phyloP scores from a whole-genome alignment of 2,888 invertebrate genomes.

The Netelia melanura region DNA sequence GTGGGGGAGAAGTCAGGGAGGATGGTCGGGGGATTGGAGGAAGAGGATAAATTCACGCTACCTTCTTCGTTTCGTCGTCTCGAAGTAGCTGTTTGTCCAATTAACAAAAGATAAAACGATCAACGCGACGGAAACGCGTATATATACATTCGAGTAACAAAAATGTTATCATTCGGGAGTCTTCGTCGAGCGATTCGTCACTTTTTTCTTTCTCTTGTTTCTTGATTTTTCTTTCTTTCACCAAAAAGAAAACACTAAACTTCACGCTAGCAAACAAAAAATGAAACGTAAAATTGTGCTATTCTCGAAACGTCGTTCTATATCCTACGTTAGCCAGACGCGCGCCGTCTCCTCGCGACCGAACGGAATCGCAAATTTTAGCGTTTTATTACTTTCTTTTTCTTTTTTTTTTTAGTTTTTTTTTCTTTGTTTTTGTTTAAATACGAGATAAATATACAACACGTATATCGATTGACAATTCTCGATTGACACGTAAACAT shows the following conservation, averaged over 20 bases:
- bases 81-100: neutral
- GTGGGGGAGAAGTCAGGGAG: neutral
- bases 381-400: constrained; percentile 12
- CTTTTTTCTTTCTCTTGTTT: neutral
- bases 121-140: neutral
- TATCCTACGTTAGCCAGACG: neutral
- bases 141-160: neutral
- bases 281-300: too few relatives aligned
- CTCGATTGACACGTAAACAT: constrained; percentile 41
- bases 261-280: too few relatives aligned
- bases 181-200: neutral
- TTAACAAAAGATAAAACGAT: neutral
- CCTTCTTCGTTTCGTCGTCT: constrained; percentile 24
- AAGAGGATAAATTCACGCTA: neutral
- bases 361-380: constrained; percentile 27
- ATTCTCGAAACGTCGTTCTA: too few relatives aligned
- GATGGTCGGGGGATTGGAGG: neutral
- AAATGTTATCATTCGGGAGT: neutral
- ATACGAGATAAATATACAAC: constrained; percentile 18
- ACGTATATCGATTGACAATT: constrained; percentile 26
- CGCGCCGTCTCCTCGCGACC: neutral
- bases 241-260: neutral
- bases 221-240: neutral
- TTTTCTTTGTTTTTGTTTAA: constrained; percentile 11
- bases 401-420: constrained; percentile 16